phyloP scores from a whole-genome alignment of 2,888 invertebrate species.

The Rotaria magnacalcarata region DNA sequence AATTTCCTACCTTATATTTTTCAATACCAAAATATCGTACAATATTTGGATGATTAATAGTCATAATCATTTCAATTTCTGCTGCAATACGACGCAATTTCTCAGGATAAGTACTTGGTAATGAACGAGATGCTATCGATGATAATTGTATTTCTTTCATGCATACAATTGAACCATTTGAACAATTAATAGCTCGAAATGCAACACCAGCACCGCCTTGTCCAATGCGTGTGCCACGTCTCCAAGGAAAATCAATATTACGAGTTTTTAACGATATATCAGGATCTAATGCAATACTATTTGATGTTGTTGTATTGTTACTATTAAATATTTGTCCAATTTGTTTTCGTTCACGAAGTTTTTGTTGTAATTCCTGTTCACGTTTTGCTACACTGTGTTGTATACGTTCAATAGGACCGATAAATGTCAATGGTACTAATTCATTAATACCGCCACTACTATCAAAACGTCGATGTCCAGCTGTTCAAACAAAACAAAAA shows the following conservation, averaged over 20 bases:
- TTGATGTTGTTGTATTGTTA: neutral
- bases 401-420: neutral
- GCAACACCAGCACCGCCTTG: conserved; percentile 30
- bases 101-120: conserved; percentile 18
- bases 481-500: neutral
- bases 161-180: conserved; percentile 32
- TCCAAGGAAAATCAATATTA: conserved; percentile 21
- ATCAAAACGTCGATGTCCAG: neutral
- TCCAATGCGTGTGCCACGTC: conserved; percentile 19
- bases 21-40: conserved; percentile 28
- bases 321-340: conserved; percentile 1
- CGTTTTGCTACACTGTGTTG: neutral
- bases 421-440: neutral
- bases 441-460: neutral
- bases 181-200: conserved; percentile 24
- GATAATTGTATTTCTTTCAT: conserved; percentile 33
- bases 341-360: neutral
- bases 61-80: conserved; percentile 33
- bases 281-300: neutral
- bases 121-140: neutral
- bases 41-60: conserved; percentile 32
- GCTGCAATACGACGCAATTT: conserved; percentile 21
- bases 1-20: neutral
- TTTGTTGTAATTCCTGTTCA: neutral
- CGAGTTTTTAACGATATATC: neutral